These are phyloP conservation scores for Aphodius granarius DNA, from an alignment of 2,888 invertebrate genomes.

Conservation along the genomic window DNA sequence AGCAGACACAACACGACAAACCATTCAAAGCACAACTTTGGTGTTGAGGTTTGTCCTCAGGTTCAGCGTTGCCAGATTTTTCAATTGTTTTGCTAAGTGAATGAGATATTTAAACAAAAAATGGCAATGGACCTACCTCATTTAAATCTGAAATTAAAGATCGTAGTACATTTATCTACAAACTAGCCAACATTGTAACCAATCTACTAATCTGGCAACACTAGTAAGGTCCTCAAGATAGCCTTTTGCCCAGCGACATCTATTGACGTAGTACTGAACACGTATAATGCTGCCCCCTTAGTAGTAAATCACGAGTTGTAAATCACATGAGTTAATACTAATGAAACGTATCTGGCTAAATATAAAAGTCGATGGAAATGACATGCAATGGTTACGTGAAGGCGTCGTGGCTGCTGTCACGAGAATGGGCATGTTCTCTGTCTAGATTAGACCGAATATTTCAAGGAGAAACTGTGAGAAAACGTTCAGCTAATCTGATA, in stretches of 20 bases:
- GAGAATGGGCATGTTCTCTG: not conserved
- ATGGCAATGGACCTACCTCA: too few relatives aligned
- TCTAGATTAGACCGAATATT: not conserved
- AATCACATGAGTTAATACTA: too few relatives aligned
- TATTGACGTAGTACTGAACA: not conserved
- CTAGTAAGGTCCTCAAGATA: not conserved
- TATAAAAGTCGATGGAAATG: not conserved
- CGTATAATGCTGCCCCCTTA: not conserved
- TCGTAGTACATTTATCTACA: too few relatives aligned
- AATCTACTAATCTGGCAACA: too few relatives aligned
- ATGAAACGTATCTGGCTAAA: not conserved
- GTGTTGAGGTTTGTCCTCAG: not conserved
- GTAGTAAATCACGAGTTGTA: not conserved
- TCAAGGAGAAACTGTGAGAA: not conserved
- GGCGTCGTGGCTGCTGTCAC: not conserved
- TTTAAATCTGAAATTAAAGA: too few relatives aligned
- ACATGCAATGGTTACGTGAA: not conserved
- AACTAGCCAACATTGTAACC: too few relatives aligned
- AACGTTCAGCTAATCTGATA: not conserved
- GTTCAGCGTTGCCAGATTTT: too few relatives aligned
- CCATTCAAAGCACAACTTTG: not conserved
- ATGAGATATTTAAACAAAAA: too few relatives aligned
- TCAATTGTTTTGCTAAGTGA: too few relatives aligned
- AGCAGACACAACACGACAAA: not conserved
- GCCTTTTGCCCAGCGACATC: not conserved